These are phyloP conservation scores for Amphiprion clarkii DNA, from an alignment of 2,797 vertebrate genomes.

Conservation along the genomic window DNA sequence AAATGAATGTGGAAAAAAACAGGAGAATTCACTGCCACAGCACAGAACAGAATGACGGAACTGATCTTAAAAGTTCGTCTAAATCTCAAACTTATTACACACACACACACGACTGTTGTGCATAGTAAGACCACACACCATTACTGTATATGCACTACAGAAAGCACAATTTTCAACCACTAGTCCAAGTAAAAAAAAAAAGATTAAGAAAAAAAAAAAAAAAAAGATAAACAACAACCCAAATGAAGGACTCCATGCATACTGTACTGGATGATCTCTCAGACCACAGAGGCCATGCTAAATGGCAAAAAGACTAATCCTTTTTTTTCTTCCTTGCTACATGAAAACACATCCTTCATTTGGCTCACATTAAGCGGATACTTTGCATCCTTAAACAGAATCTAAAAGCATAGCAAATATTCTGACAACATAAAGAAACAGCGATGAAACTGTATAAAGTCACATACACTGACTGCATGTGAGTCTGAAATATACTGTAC, in stretches of 20 bases:
- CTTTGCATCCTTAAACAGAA: slow-evolving; percentile 66
- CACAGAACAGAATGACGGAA: slow-evolving; percentile 35
- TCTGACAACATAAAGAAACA: slow-evolving; percentile 49
- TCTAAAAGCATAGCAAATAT: slow-evolving; percentile 64
- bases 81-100: slow-evolving; percentile 40
- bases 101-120: slow-evolving; percentile 53
- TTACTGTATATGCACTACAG: slow-evolving; percentile 54
- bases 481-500: slow-evolving; percentile 73
- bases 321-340: slow-evolving; percentile 72
- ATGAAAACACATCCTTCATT: slow-evolving; percentile 83
- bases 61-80: slow-evolving; percentile 24
- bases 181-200: slow-evolving; percentile 39
- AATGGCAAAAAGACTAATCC: slow-evolving; percentile 63
- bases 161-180: slow-evolving; percentile 62
- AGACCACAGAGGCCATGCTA: slow-evolving; percentile 62
- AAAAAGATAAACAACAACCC: slow-evolving; percentile 43
- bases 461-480: slow-evolving; percentile 66
- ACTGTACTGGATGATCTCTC: slow-evolving; percentile 70
- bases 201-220: background rate
- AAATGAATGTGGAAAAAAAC: slow-evolving; percentile 23
- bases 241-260: slow-evolving; percentile 71
- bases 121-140: slow-evolving; percentile 57
- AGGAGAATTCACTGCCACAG: slow-evolving; percentile 35
- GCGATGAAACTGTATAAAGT: slow-evolving; percentile 49
- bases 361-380: slow-evolving; percentile 79